Percentiles rank a stretch among this genome's conserved stretches.
phyloP scores from a whole-genome alignment of 2,797 vertebrate species.

The Chelonia mydas region DNA sequence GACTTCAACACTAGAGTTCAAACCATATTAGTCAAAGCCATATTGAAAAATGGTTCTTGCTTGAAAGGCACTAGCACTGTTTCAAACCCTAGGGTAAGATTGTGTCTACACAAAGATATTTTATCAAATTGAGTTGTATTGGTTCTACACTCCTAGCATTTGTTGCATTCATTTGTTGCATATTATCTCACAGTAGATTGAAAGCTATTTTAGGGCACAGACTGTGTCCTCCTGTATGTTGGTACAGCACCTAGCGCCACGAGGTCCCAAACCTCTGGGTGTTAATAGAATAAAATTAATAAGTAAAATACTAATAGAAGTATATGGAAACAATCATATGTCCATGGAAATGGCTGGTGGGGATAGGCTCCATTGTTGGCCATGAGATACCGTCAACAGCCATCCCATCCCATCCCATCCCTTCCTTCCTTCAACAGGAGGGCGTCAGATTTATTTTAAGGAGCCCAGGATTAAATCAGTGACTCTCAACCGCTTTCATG shows the following conservation, averaged over 20 bases:
- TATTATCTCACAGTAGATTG: neutral
- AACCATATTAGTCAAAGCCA: too few species aligned
- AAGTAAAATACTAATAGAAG: neutral
- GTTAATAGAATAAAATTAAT: neutral
- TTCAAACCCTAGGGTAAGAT: too few species aligned
- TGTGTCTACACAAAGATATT: too few species aligned
- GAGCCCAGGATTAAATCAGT: neutral
- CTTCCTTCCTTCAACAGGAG: neutral
- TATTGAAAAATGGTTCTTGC: too few species aligned
- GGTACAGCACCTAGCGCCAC: too few species aligned
- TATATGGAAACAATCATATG: neutral
- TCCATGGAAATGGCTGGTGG: neutral
- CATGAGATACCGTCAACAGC: neutral
- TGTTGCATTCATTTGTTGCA: too few species aligned
- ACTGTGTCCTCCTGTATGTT: neutral
- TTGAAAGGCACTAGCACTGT: too few species aligned
- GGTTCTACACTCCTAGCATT: too few species aligned
- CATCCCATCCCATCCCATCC: neutral
- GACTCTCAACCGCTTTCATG: neutral
- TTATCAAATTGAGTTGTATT: too few species aligned
- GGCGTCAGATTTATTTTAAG: neutral
- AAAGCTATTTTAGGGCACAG: neutral
- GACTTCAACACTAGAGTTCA: too few species aligned
- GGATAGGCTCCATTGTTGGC: neutral
- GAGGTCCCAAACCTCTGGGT: too few species aligned